Evolutionary conservation across 2,113 vertebrate genomes (phyloP).

Genomic region (Cepphus grylle): DNA sequence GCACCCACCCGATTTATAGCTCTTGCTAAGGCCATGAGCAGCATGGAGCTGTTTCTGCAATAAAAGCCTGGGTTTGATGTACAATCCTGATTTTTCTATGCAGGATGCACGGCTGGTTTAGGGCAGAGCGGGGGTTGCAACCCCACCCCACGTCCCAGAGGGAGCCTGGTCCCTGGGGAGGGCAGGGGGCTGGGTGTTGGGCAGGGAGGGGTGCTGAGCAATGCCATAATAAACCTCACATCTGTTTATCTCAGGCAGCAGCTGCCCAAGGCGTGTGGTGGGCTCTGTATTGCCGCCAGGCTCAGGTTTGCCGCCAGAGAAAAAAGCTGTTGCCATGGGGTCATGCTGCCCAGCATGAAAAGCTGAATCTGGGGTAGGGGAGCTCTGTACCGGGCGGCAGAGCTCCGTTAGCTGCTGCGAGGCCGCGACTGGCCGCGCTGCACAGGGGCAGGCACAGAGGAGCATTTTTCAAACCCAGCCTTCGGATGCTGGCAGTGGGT

Average conservation of each 20-base stretch:
- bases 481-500: neutral
- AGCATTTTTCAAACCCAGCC: conserved; percentile 56
- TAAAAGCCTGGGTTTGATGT: neutral
- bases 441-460: neutral
- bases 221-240: rapidly evolving
- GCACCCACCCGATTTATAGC: rapidly evolving
- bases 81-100: neutral
- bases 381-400: neutral
- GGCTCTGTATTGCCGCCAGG: neutral
- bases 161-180: neutral
- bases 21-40: neutral
- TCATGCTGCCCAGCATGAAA: neutral
- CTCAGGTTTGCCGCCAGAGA: neutral
- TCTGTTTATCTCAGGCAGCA: neutral
- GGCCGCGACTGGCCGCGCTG: neutral
- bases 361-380: rapidly evolving
- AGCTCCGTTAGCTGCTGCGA: neutral
- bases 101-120: neutral
- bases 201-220: neutral
- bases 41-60: neutral
- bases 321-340: neutral
- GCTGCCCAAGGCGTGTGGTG: rapidly evolving
- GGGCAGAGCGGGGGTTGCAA: neutral
- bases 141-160: neutral
- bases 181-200: neutral